These are phyloP conservation scores for Myotis myotis DNA, from an alignment of 2,797 vertebrate species.

Conservation along the genomic window DNA sequence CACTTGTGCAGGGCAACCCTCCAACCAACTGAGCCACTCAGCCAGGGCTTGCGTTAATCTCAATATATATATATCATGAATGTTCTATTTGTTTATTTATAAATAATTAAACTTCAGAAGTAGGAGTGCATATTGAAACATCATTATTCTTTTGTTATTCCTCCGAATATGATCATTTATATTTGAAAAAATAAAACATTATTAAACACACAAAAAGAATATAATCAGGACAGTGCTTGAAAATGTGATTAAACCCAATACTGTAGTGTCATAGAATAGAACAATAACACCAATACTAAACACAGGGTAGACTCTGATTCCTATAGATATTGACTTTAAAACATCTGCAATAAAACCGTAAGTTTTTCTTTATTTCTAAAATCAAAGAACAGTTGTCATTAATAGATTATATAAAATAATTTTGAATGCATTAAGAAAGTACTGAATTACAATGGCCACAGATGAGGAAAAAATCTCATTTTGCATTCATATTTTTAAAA, in stretches of 20 bases:
- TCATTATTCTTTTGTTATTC: not conserved
- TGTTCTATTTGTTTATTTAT: not conserved
- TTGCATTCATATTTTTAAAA: not conserved
- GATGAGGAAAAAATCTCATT: not conserved
- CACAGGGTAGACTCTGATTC: not conserved
- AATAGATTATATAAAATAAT: not conserved
- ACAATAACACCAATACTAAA: not conserved
- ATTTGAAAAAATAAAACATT: not conserved
- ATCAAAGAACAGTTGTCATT: not conserved
- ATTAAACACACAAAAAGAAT: not conserved
- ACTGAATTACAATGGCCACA: not conserved
- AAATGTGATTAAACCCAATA: not conserved
- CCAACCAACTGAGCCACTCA: not conserved
- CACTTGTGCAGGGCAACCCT: not conserved
- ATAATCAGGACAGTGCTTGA: not conserved
- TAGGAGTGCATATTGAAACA: not conserved
- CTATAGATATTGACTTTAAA: not conserved
- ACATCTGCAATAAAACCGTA: not conserved
- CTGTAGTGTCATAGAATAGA: not conserved
- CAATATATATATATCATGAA: no score
- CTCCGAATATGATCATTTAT: not conserved
- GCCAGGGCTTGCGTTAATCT: not conserved
- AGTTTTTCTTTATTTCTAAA: not conserved
- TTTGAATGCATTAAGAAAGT: not conserved
- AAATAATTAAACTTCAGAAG: not conserved